Conservation (phyloP, 2,797 vertebrate genomes). For the Xyrichtys novacula region DNA sequence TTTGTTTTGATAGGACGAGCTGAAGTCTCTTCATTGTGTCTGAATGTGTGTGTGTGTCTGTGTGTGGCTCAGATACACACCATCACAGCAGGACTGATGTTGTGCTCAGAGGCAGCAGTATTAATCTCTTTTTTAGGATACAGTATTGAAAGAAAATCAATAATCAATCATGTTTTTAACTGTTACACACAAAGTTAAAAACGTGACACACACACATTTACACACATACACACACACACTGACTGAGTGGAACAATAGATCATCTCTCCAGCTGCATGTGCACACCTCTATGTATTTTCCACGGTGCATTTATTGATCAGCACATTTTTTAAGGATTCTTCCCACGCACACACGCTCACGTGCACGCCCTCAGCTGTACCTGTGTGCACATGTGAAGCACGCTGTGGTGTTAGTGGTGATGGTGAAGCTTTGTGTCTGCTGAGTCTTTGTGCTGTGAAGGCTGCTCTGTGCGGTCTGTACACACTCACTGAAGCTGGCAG, state of each 20-base stretch:
- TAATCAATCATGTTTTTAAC: neutral
- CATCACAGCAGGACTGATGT: neutral
- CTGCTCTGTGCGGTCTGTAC: slow-evolving; percentile 23
- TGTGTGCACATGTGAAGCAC: slow-evolving; percentile 7
- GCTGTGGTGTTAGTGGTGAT: neutral
- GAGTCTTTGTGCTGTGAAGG: slow-evolving; percentile 53
- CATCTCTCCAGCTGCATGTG: slow-evolving; percentile 18
- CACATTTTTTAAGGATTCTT: neutral
- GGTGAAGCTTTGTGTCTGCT: slow-evolving; percentile 66
- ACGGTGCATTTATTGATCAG: neutral
- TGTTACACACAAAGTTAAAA: neutral
- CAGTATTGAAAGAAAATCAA: neutral
- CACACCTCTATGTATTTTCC: neutral
- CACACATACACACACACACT: slow-evolving; percentile 26
- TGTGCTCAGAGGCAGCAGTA: neutral
- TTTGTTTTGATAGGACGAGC: neutral
- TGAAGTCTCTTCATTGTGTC: neutral
- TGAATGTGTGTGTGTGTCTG: neutral
- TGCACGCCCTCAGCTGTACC: slow-evolving; percentile 4
- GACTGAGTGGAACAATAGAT: slow-evolving; percentile 56
- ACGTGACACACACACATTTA: slow-evolving; percentile 10
- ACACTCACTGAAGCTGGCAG: slow-evolving; percentile 15
- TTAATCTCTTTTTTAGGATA: too few relatives aligned
- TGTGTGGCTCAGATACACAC: slow-evolving; percentile 1
- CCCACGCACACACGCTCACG: slow-evolving; percentile 7